These are phyloP conservation scores for Crotophaga sulcirostris DNA, from an alignment of 2,113 vertebrate genomes.

Conservation along the genomic window DNA sequence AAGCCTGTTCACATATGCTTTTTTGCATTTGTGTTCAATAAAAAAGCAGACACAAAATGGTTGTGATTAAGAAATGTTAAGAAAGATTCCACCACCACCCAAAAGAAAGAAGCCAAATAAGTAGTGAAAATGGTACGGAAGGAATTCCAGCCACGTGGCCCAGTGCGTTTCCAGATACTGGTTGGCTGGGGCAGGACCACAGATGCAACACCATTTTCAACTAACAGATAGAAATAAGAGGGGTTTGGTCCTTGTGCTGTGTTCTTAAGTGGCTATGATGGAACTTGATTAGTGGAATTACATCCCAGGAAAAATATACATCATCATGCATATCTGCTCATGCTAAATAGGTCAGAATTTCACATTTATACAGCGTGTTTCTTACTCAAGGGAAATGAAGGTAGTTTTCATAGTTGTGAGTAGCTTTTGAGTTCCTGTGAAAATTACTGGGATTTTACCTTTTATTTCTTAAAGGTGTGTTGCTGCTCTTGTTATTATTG, in stretches of 20 bases:
- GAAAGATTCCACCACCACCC: neutral
- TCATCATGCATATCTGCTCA: fast-evolving
- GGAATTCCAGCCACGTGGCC: neutral
- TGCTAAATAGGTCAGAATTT: neutral
- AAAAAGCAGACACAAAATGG: neutral
- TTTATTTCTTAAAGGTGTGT: neutral
- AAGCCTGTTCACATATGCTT: neutral
- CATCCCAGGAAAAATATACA: neutral
- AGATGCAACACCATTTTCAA: neutral
- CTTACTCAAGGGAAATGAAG: fast-evolving
- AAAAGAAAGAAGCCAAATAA: neutral
- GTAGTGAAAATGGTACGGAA: fast-evolving
- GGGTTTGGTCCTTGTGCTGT: neutral
- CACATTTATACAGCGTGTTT: fast-evolving
- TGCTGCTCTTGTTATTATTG: neutral
- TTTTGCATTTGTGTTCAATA: neutral
- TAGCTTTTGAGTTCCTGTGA: neutral
- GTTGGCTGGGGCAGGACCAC: neutral
- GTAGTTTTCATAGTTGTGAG: neutral
- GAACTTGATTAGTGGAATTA: neutral
- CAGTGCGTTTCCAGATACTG: neutral
- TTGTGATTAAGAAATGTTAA: neutral
- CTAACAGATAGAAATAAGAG: neutral
- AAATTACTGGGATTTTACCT: neutral
- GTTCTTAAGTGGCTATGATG: neutral